Evolutionary conservation across 2,888 invertebrate species (phyloP).

Genomic region (Yponomeuta evonymella): DNA sequence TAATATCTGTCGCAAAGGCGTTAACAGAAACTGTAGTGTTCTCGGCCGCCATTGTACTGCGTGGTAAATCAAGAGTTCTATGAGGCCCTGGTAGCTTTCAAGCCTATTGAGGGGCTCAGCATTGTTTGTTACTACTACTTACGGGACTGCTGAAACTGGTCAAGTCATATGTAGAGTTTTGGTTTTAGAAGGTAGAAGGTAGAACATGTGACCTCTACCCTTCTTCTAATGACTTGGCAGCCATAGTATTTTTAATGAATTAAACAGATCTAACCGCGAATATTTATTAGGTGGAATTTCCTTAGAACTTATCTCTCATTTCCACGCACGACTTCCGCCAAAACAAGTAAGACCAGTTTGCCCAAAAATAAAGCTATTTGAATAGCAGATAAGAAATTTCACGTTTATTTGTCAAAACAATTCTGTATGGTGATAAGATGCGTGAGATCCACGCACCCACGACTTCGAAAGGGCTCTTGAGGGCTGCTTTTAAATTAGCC

Average conservation of each 20-base stretch:
- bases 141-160: too few species aligned
- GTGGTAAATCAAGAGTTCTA: background rate
- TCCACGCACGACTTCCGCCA: too few species aligned
- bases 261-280: too few species aligned
- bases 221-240: too few species aligned
- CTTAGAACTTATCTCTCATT: too few species aligned
- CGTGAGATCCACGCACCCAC: background rate
- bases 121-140: background rate
- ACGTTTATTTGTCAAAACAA: background rate
- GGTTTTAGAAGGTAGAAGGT: too few species aligned
- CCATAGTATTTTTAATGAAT: too few species aligned
- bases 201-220: too few species aligned
- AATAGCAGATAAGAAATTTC: background rate
- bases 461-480: background rate
- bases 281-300: too few species aligned
- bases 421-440: background rate
- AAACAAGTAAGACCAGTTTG: too few species aligned
- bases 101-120: background rate
- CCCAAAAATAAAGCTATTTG: too few species aligned
- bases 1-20: slow-evolving; percentile 37
- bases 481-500: background rate
- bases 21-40: background rate
- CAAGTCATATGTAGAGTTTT: too few species aligned
- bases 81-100: background rate
- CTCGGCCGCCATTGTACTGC: background rate